A percentile compares a stretch with the other conserved stretches of the same genome.
phyloP scores from a whole-genome alignment of 1,140 invertebrate genomes.

The Drosophila lacteicornis region DNA sequence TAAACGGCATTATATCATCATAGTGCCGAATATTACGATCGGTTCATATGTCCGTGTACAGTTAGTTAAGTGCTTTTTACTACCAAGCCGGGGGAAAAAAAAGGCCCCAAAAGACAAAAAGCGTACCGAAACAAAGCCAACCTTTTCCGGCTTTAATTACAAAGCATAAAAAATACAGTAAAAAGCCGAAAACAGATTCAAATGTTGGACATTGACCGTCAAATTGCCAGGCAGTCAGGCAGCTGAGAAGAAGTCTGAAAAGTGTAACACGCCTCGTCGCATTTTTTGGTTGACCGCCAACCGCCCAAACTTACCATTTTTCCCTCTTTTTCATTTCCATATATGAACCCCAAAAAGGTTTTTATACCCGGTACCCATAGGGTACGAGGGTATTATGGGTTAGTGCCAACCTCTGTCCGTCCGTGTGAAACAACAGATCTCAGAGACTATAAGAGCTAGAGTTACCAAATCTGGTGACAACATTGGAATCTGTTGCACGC shows the following conservation, averaged over 20 bases:
- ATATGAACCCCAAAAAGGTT: background rate
- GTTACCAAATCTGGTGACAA: too few relatives aligned
- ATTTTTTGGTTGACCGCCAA: slow-evolving; percentile 30
- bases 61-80: slow-evolving; percentile 49
- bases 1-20: slow-evolving; percentile 46
- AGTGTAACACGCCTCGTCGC: slow-evolving; percentile 49
- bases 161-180: slow-evolving; percentile 44
- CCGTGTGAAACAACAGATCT: too few relatives aligned
- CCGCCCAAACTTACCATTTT: slow-evolving; percentile 9
- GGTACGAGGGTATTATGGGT: too few relatives aligned
- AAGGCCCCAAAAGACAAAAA: slow-evolving; percentile 25
- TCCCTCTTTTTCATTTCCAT: background rate
- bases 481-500: too few relatives aligned
- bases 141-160: slow-evolving; percentile 48
- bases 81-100: slow-evolving; percentile 1
- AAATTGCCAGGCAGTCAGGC: slow-evolving; percentile 15
- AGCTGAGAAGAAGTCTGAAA: slow-evolving; percentile 9
- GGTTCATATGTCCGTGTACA: slow-evolving; percentile 35
- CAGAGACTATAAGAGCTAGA: too few relatives aligned
- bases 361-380: background rate
- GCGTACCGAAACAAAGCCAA: slow-evolving; percentile 36
- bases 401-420: too few relatives aligned
- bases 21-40: slow-evolving; percentile 33
- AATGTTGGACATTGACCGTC: slow-evolving; percentile 48
- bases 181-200: slow-evolving; percentile 38